These are phyloP conservation scores for Eupithecia tripunctaria DNA, from an alignment of 2,888 invertebrate genomes.

Conservation along the genomic window DNA sequence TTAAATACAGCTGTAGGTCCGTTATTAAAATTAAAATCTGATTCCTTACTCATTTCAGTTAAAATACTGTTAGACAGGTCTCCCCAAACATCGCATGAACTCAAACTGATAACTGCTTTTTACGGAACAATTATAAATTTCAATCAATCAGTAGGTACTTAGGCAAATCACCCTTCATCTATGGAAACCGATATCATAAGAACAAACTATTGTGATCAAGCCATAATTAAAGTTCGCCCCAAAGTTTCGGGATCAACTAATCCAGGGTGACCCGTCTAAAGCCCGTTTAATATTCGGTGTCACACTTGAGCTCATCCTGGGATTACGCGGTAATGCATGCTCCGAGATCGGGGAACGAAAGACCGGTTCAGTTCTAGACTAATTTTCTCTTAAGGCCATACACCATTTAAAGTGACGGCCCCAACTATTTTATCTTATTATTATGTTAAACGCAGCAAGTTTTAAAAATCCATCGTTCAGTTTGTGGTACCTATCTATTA, in stretches of 20 bases:
- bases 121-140: neutral
- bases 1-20: too few species aligned
- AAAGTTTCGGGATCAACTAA: constrained; percentile 68
- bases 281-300: constrained; percentile 75
- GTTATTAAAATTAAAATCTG: too few species aligned
- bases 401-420: too few species aligned
- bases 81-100: neutral
- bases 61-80: neutral
- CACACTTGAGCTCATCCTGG: constrained; percentile 70
- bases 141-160: neutral
- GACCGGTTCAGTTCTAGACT: constrained; percentile 20
- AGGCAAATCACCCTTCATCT: neutral
- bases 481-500: too few species aligned
- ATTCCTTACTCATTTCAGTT: neutral
- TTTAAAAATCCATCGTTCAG: too few species aligned
- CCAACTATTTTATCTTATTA: too few species aligned
- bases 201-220: constrained; percentile 57
- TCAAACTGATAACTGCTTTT: neutral
- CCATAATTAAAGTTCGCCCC: constrained; percentile 66
- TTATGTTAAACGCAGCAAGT: too few species aligned
- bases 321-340: constrained; percentile 69
- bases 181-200: constrained; percentile 27
- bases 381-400: neutral
- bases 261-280: constrained; percentile 68
- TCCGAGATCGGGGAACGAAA: constrained; percentile 36